These are phyloP conservation scores for Balanococcus diminutus DNA, from an alignment of 2,888 invertebrate genomes.

Conservation along the genomic window DNA sequence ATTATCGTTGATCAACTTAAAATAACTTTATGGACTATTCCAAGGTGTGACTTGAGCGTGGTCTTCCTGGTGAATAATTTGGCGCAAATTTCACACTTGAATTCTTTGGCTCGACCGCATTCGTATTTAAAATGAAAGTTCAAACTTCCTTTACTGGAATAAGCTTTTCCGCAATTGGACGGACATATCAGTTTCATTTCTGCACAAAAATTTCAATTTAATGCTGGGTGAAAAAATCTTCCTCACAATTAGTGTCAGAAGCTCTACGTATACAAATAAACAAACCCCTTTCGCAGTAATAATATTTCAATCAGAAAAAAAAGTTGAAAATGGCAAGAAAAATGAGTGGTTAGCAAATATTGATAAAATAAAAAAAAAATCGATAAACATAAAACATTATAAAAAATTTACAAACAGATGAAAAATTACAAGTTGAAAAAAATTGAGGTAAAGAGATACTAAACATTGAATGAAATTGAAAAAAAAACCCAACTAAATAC, in stretches of 20 bases:
- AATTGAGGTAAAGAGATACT: too few species aligned
- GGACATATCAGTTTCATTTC: constrained; percentile 51
- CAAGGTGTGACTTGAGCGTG: constrained; percentile 46
- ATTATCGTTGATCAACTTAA: background rate
- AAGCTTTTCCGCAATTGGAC: constrained; percentile 55
- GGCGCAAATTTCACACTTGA: constrained; percentile 50
- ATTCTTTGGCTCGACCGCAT: constrained; percentile 60
- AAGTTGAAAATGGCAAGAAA: background rate
- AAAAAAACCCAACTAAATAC: too few species aligned
- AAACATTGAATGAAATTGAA: too few species aligned
- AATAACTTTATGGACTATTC: constrained; percentile 7
- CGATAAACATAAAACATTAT: too few species aligned
- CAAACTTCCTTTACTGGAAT: constrained; percentile 56
- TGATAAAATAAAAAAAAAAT: too few species aligned
- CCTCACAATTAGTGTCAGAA: background rate
- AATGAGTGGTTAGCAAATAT: background rate
- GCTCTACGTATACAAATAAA: background rate
- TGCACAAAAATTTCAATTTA: background rate
- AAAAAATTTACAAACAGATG: too few species aligned
- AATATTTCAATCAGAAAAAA: background rate
- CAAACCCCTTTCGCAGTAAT: background rate
- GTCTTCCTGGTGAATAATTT: constrained; percentile 47
- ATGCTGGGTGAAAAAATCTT: background rate
- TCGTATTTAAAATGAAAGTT: constrained; percentile 62
- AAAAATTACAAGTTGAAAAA: too few species aligned